Evolutionary conservation across 1,140 invertebrate genomes (phyloP).

Genomic region (Zaprionus tsacasi): DNA sequence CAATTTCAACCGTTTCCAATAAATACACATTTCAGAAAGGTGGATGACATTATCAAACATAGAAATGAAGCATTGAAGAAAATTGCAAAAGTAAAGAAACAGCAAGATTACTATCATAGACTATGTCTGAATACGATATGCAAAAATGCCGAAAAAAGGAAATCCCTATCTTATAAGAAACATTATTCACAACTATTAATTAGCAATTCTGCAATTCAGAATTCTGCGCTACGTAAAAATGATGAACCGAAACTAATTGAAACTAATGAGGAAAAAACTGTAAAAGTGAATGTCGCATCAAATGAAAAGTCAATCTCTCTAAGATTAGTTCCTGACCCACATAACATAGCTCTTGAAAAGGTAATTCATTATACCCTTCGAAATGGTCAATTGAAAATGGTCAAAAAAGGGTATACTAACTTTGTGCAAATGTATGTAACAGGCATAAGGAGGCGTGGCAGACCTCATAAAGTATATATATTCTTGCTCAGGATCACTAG

Average conservation of each 20-base stretch:
- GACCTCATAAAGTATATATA: too few relatives aligned
- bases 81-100: neutral
- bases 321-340: neutral
- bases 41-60: neutral
- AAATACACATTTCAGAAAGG: neutral
- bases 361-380: neutral
- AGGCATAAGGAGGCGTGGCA: too few relatives aligned
- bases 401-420: too few relatives aligned
- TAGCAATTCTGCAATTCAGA: neutral
- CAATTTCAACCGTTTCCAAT: neutral
- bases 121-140: neutral
- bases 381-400: too few relatives aligned
- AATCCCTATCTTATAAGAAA: neutral
- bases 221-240: neutral
- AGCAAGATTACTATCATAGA: neutral
- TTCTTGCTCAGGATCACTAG: too few relatives aligned
- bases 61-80: neutral
- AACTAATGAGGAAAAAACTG: neutral
- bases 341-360: neutral
- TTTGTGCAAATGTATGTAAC: too few relatives aligned
- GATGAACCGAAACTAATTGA: neutral
- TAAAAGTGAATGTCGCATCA: neutral
- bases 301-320: neutral
- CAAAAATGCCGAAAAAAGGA: neutral
- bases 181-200: neutral